Conservation (phyloP, 2,797 vertebrate genomes). For the Notolabrus celidotus region DNA sequence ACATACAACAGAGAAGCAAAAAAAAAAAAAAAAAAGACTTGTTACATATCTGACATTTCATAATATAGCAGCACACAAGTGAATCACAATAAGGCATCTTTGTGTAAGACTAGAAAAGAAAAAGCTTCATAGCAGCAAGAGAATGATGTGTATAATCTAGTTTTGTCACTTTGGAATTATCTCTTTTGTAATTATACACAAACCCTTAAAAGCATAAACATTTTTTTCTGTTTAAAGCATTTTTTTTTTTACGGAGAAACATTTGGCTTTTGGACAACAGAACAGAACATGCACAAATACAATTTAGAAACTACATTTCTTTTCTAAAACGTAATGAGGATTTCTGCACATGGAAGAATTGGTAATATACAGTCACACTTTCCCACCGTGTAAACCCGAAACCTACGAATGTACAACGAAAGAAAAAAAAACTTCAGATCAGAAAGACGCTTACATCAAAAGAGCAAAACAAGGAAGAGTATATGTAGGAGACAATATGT, state of each 20-base stretch:
- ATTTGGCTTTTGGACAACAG: slow-evolving; percentile 70
- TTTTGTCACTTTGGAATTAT: slow-evolving; percentile 77
- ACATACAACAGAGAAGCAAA: slow-evolving; percentile 85
- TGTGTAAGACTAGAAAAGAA: slow-evolving; percentile 93
- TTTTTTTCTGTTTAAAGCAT: slow-evolving; percentile 74
- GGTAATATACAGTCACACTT: slow-evolving; percentile 45
- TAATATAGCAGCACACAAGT: slow-evolving; percentile 99
- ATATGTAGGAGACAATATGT: slow-evolving; percentile 69
- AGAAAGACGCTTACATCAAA: slow-evolving; percentile 56
- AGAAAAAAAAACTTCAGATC: slow-evolving; percentile 58
- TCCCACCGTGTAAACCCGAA: slow-evolving; percentile 50
- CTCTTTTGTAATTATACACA: slow-evolving; percentile 84
- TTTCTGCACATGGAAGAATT: slow-evolving; percentile 44
- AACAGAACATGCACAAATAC: slow-evolving; percentile 60
- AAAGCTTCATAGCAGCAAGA: slow-evolving; percentile 95
- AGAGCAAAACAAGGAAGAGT: slow-evolving; percentile 50
- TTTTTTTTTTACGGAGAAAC: slow-evolving; percentile 55
- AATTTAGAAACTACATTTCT: slow-evolving; percentile 57
- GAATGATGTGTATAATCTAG: slow-evolving; percentile 77
- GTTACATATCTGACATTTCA: slow-evolving; percentile 93
- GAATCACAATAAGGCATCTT: slow-evolving; percentile 95
- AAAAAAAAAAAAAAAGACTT: slow-evolving; percentile 79
- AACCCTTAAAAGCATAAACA: slow-evolving; percentile 76
- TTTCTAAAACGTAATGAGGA: slow-evolving; percentile 53
- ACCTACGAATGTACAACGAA: slow-evolving; percentile 25